Evolutionary conservation across 1,140 invertebrate genomes (phyloP), one percentile per base, ranked within the genome.

Genomic region (Cyclina sinensis): DNA sequence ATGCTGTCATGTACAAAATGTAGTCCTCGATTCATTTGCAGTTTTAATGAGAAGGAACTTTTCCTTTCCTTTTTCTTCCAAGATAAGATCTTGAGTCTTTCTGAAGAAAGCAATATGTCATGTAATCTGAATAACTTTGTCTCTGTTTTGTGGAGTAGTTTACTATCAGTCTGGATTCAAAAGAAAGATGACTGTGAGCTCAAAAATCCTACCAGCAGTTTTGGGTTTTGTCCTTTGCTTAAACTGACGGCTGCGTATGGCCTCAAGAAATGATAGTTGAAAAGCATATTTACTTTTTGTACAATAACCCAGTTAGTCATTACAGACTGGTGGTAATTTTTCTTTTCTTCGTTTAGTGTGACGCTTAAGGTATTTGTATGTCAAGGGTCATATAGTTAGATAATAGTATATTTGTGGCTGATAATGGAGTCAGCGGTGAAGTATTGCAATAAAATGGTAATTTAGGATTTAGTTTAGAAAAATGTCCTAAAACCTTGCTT

Each of bases 291-390:
- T 4, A 18, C 4, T 62, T 27, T 62, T 27, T 21, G 57, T 62
- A n/a, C 27, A 24, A 62, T 62, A 24, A 27, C 57, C 57, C 24
- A 27, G n/a, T 9, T n/a, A 62, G 57, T 27, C 21, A 27, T 62
- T 62, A 27, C n/a, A 27, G 27, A 27, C 1, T 9, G 5, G n/a
- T 11, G 3, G 57, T 62, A 27, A 37, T 70, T 37, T 70, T 39
- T 70, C 30, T 37, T 39, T 30, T 70, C 65, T 21, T 37, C n/a
- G 7, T 27, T 37, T 32, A 35, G n/a, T 70, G 65, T 70, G 65
- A 70, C 65, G 14, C n/a, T 27, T 70, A 70, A 70, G 65, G 4
- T 37, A 70, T 70, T 70, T 32, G 24, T 70, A 70, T 37, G 65
- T 70, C 65, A 70, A n/a, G 65, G 65, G 12, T 70, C 65, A 70